Evolutionary conservation across 1,140 invertebrate species (phyloP).

Genomic region (Ooceraea biroi): DNA sequence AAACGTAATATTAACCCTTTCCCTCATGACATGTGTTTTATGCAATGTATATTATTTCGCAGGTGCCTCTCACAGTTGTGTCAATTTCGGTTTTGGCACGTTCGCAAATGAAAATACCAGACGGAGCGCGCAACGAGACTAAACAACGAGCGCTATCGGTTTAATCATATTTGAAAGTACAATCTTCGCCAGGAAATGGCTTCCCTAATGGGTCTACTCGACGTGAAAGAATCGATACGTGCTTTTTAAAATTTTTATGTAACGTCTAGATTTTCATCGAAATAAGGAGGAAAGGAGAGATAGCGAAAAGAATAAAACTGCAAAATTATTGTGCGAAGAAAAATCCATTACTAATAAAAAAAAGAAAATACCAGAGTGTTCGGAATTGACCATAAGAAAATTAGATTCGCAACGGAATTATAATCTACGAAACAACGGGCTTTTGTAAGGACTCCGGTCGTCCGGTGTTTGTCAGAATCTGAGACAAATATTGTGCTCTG

Average conservation of each 20-base stretch:
- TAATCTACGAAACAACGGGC: no score
- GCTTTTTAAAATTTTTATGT: background rate
- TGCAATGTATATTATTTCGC: conserved; percentile 3
- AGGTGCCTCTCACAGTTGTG: background rate
- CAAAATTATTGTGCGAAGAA: background rate
- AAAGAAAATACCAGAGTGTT: no score
- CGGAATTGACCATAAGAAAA: no score
- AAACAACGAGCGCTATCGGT: background rate
- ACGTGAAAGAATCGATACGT: background rate
- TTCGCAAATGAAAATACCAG: background rate
- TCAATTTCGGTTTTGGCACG: background rate
- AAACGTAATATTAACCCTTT: background rate
- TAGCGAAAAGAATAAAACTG: background rate
- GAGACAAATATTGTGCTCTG: no score
- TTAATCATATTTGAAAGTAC: background rate
- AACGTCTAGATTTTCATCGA: background rate
- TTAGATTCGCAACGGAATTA: no score
- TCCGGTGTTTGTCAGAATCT: no score
- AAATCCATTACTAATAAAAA: background rate
- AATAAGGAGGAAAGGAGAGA: background rate
- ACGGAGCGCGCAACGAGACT: background rate
- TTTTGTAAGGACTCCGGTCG: no score
- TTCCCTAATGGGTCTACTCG: background rate
- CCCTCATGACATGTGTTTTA: background rate
- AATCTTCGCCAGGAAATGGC: background rate